Evolutionary conservation across 1,140 invertebrate genomes (phyloP), one percentile per base, ranked within the genome.

Genomic region (Lerema accius): DNA sequence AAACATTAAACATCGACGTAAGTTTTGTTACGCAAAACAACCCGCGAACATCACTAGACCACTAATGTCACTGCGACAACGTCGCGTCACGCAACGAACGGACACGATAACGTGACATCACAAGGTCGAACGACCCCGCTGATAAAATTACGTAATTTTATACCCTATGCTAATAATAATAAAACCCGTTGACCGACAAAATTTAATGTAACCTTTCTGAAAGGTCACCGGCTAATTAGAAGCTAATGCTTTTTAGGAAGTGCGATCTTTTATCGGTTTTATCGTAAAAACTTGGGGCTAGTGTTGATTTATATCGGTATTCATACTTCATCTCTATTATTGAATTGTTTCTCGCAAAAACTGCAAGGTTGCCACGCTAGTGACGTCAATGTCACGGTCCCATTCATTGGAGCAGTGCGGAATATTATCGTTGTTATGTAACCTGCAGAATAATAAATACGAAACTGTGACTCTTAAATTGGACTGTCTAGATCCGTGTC

Each of bases 141-240:
- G 49, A 58, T 43, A 61, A 42, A 55, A 66, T 66, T 66, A 61
- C 55, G 55, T 58, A 58, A 58, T 35, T 58, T 46, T 46, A 51
- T 60, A 40, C 50, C 58, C 15, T 50, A 67, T 61, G 35, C 58
- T 61, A 63, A 58, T 42, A 49, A 50, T 48, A 58, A 65, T 51
- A 48, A 63, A 63, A 63, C 46, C 14, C 48, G 60, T 40, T 62
- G 65, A 63, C 65, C 65, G 59, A 61, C 59, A 67, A 63, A 45
- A 46, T 51, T 61, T 45, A 42, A 59, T 48, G 60, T 67, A 19
- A 49, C 67, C 69, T 71, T 56, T 50, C 3, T 19, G 40, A 64
- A 66, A 84, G 83, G 81, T 80, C 80, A 71, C n/a, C 28, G 51
- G 77, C 81, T 76, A 53, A 83, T 82, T 77, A 77, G 76, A 70